phyloP scores from a whole-genome alignment of 2,797 vertebrate genomes.

The Simalia tracyae region DNA sequence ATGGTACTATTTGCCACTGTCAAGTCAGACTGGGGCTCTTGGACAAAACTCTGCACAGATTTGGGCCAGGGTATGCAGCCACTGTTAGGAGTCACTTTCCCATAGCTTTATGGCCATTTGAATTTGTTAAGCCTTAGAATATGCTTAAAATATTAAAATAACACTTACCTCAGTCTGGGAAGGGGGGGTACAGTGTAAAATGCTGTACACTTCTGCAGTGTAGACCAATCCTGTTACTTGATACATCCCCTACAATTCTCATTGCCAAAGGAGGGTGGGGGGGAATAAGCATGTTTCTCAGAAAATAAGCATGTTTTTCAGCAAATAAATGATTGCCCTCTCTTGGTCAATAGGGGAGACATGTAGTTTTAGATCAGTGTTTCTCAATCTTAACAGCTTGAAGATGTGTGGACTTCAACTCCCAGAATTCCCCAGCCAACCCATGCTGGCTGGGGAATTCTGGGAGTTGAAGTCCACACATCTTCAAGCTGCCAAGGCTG shows the following conservation, averaged over 20 bases:
- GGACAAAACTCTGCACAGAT: neutral
- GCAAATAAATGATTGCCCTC: neutral
- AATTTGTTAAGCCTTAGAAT: neutral
- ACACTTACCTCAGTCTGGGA: neutral
- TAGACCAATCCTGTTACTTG: neutral
- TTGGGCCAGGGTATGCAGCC: neutral
- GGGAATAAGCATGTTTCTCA: neutral
- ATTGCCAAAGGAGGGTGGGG: neutral
- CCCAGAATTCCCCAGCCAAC: too few relatives aligned
- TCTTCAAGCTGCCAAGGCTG: too few relatives aligned
- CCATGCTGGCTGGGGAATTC: too few relatives aligned
- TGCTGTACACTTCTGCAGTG: neutral
- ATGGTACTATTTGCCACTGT: neutral
- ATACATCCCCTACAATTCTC: neutral
- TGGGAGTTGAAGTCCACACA: too few relatives aligned
- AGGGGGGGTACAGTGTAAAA: neutral
- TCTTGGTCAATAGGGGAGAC: neutral
- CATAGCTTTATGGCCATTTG: neutral
- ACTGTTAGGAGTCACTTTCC: neutral
- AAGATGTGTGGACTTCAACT: too few relatives aligned
- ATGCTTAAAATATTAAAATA: neutral
- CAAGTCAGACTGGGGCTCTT: neutral
- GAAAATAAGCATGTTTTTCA: neutral
- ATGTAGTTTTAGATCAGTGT: neutral
- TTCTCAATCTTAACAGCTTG: too few relatives aligned